A percentile compares a stretch with the other conserved stretches of the same genome.
Conservation (phyloP, 1,140 invertebrate genomes). For the Brachionus calyciflorus region DNA sequence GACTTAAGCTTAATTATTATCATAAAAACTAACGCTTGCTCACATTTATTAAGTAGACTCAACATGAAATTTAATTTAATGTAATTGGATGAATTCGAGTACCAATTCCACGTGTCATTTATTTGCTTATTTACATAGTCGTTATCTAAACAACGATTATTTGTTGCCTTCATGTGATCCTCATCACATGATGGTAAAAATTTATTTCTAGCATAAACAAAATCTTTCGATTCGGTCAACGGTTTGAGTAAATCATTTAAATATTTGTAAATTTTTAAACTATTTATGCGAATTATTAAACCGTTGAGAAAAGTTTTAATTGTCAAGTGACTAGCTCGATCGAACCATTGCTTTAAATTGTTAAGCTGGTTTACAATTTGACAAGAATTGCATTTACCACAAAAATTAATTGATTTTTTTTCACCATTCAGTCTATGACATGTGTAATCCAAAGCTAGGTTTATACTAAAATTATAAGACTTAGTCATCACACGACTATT, state of each 20-base stretch:
- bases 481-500: conserved; percentile 34
- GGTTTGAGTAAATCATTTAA: conserved; percentile 33
- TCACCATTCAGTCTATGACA: conserved; percentile 26
- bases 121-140: conserved; percentile 31
- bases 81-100: conserved; percentile 4
- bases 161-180: conserved; percentile 34
- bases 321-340: conserved; percentile 33
- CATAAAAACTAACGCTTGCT: conserved; percentile 38
- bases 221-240: conserved; percentile 38
- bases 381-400: conserved; percentile 44
- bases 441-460: conserved; percentile 9
- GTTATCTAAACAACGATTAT: conserved; percentile 33
- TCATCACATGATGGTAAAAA: conserved; percentile 38
- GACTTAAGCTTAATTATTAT: conserved; percentile 19
- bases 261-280: conserved; percentile 25
- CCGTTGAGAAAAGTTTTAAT: conserved; percentile 9
- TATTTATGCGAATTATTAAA: conserved; percentile 21
- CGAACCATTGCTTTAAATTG: conserved; percentile 38
- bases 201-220: conserved; percentile 39
- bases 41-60: conserved; percentile 40
- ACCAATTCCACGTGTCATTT: conserved; percentile 32
- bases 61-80: conserved; percentile 46
- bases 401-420: conserved; percentile 15
- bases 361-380: conserved; percentile 35
- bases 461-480: conserved; percentile 18